Percentiles rank a stretch among this genome's conserved stretches.
Evolutionary conservation across 2,888 invertebrate genomes (phyloP).

Genomic region (Drosophila demipolita): DNA sequence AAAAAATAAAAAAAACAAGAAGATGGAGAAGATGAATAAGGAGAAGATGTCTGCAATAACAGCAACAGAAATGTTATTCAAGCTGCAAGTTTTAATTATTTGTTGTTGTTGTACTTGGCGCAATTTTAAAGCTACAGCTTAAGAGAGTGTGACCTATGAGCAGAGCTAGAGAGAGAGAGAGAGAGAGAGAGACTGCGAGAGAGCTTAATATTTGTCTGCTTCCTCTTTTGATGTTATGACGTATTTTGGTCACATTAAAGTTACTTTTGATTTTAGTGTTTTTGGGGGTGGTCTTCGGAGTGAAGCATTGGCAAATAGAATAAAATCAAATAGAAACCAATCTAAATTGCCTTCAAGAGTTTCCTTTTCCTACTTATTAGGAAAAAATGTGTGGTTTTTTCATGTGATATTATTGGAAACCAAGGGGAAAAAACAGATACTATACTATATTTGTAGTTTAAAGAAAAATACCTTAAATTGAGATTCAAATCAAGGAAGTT

Average conservation of each 20-base stretch:
- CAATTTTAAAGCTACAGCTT: slow-evolving; percentile 47
- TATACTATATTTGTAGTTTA: not conserved
- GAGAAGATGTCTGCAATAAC: slow-evolving; percentile 15
- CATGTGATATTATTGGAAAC: not conserved
- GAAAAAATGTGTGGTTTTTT: not conserved
- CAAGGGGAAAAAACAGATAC: not conserved
- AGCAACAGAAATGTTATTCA: slow-evolving; percentile 35
- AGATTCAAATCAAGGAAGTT: not conserved
- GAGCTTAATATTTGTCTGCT: slow-evolving; percentile 11
- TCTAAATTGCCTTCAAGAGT: not conserved
- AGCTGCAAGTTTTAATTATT: slow-evolving; percentile 69
- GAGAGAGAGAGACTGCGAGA: not conserved
- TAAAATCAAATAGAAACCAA: not conserved
- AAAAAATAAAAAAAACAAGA: slow-evolving; percentile 19
- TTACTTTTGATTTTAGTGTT: not conserved
- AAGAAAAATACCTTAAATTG: not conserved
- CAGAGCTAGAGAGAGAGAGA: not conserved
- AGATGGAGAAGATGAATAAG: not conserved
- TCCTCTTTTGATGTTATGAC: not conserved
- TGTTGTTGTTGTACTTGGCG: slow-evolving; percentile 36
- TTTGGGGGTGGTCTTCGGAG: not conserved
- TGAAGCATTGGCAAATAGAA: slow-evolving; percentile 6
- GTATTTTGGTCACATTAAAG: slow-evolving; percentile 29
- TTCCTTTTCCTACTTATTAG: not conserved
- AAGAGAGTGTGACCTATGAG: not conserved